Evolutionary conservation across 37 sponge, comb jelly and placozoan genomes (phyloP), one percentile per base, ranked within the genome.

Genomic region (Crambe crambe): DNA sequence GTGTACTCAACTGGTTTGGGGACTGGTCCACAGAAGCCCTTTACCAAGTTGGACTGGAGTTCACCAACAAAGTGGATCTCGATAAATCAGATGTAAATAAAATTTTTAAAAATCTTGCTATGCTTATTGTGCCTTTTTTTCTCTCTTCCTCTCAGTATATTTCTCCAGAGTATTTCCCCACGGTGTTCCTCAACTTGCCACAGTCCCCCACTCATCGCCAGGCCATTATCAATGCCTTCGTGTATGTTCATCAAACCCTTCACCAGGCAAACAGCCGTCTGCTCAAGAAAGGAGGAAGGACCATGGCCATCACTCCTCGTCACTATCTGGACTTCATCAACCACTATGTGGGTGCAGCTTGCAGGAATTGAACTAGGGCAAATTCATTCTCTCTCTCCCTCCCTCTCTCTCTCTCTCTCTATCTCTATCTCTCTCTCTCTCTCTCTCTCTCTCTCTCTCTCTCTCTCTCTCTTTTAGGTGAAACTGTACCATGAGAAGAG

Each of bases 1-100:
- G 98, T 88, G 98, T 95, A 31, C 73, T 97, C 56, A 97, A 97
- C 80, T 97, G 98, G 95, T 97, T 97, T 83, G 98, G 98, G 20
- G 98, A 97, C 78, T 97, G 98, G 98, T 95, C 96, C 18, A 93
- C 85, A 2, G 88, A 79, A 38, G 98, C 98, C 35, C 86, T 95
- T 57, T 97, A 95, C 76, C 96, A 95, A 77, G 98, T 97, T 17
- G 98, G 98, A 0, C 77, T 74, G 27, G 98, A 97, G 70, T 92
- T 97, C 75, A 97, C 98, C 21, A 85, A 86, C 77, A 97, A 87
- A 68, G 75, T 97, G 1, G 98, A 97, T 67, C 84, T 95, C 1
- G 98, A 97, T 59, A 86, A 72, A 44, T 90, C 88, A 60, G 91
- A 87, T 51, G 87, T 94, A 39, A 91, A 84, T 71, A 2, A 15